Percentiles rank a stretch among this genome's conserved stretches.
These are phyloP conservation scores for Melanerpes aurifrons DNA, from an alignment of 2,113 vertebrate species.

Conservation along the genomic window DNA sequence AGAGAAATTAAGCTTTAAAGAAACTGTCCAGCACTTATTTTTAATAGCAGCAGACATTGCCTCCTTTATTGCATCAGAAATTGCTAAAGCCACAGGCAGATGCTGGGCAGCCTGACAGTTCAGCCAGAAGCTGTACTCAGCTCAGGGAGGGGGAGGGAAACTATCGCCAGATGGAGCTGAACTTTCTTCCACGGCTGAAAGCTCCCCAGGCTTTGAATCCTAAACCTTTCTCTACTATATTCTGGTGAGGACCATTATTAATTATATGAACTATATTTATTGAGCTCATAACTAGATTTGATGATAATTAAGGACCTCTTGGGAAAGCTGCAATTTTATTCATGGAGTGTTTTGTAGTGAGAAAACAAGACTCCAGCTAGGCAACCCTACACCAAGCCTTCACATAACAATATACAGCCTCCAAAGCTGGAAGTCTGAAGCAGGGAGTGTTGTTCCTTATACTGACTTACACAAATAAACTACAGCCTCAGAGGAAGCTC, in stretches of 20 bases:
- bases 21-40: neutral
- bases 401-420: accelerated
- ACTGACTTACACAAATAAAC: accelerated
- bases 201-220: neutral
- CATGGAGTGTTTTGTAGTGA: accelerated
- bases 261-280: accelerated
- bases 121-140: accelerated
- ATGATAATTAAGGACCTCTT: neutral
- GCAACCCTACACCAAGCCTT: too few species aligned
- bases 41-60: neutral
- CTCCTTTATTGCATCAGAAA: conserved; percentile 9
- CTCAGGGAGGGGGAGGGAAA: neutral
- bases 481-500: neutral
- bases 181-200: neutral
- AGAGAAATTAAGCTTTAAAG: neutral
- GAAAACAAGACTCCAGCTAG: neutral
- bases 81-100: neutral
- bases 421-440: neutral
- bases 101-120: neutral
- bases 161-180: neutral
- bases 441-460: accelerated
- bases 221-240: accelerated
- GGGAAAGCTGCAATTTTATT: neutral
- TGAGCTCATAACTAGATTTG: too few species aligned
- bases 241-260: accelerated